Percentiles rank a stretch among this genome's conserved stretches.
These are phyloP conservation scores for Triplophysa bombifrons DNA, from an alignment of 2,797 vertebrate genomes.

Conservation along the genomic window DNA sequence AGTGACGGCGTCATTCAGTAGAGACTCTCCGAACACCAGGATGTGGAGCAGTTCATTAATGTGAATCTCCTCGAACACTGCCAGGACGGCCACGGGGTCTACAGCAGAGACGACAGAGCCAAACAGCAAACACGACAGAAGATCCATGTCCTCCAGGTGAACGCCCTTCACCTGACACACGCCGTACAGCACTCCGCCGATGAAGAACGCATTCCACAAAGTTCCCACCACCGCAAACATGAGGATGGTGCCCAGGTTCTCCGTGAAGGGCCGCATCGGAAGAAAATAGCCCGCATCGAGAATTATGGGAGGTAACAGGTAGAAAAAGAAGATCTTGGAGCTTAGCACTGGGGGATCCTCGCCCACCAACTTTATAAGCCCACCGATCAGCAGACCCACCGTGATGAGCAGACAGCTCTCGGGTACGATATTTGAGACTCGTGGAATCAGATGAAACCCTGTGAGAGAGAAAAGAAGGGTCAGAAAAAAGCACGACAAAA, in stretches of 20 bases:
- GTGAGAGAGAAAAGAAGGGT: conserved; percentile 35
- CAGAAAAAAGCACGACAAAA: neutral
- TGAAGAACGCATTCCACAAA: conserved; percentile 94
- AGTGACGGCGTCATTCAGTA: conserved; percentile 97
- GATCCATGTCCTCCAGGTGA: conserved; percentile 73
- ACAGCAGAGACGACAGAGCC: conserved; percentile 95
- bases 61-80: conserved; percentile 98
- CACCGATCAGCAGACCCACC: conserved; percentile 92
- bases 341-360: conserved; percentile 84
- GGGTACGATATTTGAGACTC: conserved; percentile 88
- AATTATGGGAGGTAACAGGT: conserved; percentile 95
- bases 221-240: conserved; percentile 97
- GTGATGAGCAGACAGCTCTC: conserved; percentile 97
- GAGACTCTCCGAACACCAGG: conserved; percentile 95
- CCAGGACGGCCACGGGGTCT: conserved; percentile 95
- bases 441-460: conserved; percentile 96
- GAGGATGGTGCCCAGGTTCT: conserved; percentile 97
- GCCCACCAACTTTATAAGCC: conserved; percentile 88
- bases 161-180: conserved; percentile 84
- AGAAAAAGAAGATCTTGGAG: conserved; percentile 88
- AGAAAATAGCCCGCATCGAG: conserved; percentile 97
- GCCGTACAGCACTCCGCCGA: conserved; percentile 86
- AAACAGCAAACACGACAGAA: conserved; percentile 91
- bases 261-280: conserved; percentile 91
- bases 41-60: conserved; percentile 98